Evolutionary conservation across 30 jellyfish, hydroid and myxozoan species (phyloP).

Genomic region (Pseudorhiza aurosa): DNA sequence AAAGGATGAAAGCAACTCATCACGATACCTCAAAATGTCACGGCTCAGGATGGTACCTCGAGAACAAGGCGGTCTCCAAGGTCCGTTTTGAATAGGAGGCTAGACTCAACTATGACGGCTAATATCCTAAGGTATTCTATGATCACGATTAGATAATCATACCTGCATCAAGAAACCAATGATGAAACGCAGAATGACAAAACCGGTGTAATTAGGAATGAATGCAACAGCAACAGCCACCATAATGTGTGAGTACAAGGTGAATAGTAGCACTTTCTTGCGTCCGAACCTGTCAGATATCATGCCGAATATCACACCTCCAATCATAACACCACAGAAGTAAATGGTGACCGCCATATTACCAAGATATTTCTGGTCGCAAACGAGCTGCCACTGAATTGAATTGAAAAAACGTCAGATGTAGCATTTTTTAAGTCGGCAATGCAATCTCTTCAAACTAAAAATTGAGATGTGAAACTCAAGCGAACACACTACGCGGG

Average conservation of each 20-base stretch:
- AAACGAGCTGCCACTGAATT: conserved; percentile 80
- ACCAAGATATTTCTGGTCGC: conserved; percentile 80
- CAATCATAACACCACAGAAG: conserved; percentile 93
- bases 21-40: too few species aligned
- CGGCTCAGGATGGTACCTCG: too few species aligned
- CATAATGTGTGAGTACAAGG: conserved; percentile 81
- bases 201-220: conserved; percentile 58
- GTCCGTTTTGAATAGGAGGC: too few species aligned
- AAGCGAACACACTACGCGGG: too few species aligned
- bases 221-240: conserved; percentile 77
- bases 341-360: conserved; percentile 82
- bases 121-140: too few species aligned
- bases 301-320: conserved; percentile 89
- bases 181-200: conserved; percentile 74
- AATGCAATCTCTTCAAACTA: too few species aligned
- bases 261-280: conserved; percentile 63
- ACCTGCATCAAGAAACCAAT: conserved; percentile 91
- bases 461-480: too few species aligned
- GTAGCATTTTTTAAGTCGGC: too few species aligned
- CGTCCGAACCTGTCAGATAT: conserved; percentile 87
- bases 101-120: too few species aligned
- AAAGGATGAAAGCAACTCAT: too few species aligned
- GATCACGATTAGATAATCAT: too few species aligned
- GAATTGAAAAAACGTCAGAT: background rate
- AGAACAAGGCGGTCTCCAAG: too few species aligned